Conservation (phyloP, 1,140 invertebrate genomes). For the Augochlora pura region DNA sequence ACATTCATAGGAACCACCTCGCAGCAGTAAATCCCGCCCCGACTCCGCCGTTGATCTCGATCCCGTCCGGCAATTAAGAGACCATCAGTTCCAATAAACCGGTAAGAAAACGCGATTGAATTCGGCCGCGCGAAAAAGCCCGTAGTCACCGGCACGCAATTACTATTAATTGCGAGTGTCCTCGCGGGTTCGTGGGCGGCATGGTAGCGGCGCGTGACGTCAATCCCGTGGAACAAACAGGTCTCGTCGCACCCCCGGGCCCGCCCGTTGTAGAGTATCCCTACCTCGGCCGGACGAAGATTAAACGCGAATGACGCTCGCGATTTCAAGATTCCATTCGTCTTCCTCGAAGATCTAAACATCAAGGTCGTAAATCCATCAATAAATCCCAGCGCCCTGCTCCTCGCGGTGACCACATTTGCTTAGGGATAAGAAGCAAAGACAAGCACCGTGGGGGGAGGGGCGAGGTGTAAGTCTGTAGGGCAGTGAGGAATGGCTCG, state of each 20-base stretch:
- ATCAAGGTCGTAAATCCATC: slow-evolving; percentile 74
- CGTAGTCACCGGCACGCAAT: slow-evolving; percentile 25
- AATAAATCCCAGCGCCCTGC: slow-evolving; percentile 72
- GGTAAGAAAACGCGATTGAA: slow-evolving; percentile 9
- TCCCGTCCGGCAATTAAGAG: not conserved
- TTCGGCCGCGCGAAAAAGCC: slow-evolving; percentile 24
- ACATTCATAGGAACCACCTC: too few relatives aligned
- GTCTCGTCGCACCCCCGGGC: not conserved
- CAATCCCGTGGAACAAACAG: slow-evolving; percentile 27
- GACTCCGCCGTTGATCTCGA: too few relatives aligned
- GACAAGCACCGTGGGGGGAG: slow-evolving; percentile 65
- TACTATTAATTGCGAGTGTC: slow-evolving; percentile 41
- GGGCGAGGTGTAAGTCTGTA: slow-evolving; percentile 72
- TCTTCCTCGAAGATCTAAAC: slow-evolving; percentile 63
- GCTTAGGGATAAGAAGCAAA: slow-evolving; percentile 77
- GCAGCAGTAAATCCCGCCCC: too few relatives aligned
- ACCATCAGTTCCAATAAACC: slow-evolving; percentile 16
- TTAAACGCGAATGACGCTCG: slow-evolving; percentile 53
- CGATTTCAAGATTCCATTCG: slow-evolving; percentile 65
- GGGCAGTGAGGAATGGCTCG: slow-evolving; percentile 78
- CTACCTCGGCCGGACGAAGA: slow-evolving; percentile 25
- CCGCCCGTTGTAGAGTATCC: too few relatives aligned
- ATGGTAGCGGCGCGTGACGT: not conserved
- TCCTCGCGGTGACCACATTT: slow-evolving; percentile 72
- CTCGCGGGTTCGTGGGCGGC: not conserved